A percentile compares a stretch with the other conserved stretches of the same genome.
phyloP scores from a whole-genome alignment of 2,797 vertebrate genomes.

The Phaenicophaeus curvirostris region DNA sequence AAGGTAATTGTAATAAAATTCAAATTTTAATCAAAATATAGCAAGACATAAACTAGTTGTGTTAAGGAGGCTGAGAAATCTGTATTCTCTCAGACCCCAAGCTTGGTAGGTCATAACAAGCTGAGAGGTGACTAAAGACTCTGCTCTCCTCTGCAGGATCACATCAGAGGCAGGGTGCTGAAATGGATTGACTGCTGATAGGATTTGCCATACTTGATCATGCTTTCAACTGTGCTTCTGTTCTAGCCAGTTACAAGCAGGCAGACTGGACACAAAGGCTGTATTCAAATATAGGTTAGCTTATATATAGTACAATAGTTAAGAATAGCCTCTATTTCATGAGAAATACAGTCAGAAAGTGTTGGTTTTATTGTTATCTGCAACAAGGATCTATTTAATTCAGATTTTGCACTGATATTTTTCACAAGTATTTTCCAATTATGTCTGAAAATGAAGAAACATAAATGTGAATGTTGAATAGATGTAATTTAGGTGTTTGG shows the following conservation, averaged over 20 bases:
- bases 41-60: background rate
- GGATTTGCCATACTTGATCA: constrained; percentile 54
- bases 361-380: background rate
- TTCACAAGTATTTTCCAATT: background rate
- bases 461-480: background rate
- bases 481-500: background rate
- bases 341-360: background rate
- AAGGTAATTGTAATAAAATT: background rate
- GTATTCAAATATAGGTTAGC: constrained; percentile 41
- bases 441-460: background rate
- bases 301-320: background rate
- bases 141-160: background rate
- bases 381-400: background rate
- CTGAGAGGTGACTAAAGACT: background rate
- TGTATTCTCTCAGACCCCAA: background rate
- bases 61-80: background rate
- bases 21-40: background rate
- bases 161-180: background rate
- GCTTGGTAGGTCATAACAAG: background rate
- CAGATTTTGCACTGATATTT: background rate
- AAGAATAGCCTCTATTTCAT: background rate
- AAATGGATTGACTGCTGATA: constrained; percentile 61
- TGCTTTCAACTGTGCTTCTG: constrained; percentile 9
- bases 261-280: constrained; percentile 17
- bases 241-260: background rate